Base-by-base conservation (phyloP, 2,888 invertebrate species). In the Sisyra nigra region DNA sequence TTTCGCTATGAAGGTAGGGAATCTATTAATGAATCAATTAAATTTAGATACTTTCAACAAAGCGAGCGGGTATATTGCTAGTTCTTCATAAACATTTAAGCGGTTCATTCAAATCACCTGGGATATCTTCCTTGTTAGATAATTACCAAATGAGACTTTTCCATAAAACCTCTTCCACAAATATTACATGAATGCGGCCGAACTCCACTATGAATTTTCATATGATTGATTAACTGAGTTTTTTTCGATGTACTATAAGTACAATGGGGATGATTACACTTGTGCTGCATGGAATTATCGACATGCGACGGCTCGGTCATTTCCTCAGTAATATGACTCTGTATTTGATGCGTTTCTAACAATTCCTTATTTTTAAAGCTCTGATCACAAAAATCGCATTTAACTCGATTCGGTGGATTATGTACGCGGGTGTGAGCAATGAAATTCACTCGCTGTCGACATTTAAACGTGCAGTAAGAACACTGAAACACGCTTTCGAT, bases 121-220 rank as follows among this genome's bases (percentile, higher is more conserved):
- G 3, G 7, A 24, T 5, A 24, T 5, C 5, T 24, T 24, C 24
- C 3, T 24, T 24, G 10, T 13, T 18, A 17, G n/a, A 38, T 8
- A 17, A 15, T 18, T 38, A 38, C 65, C 45, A 80, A 58, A 57
- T 79, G 78, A 30, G 74, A 73, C 51, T 74, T 76, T 54, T 79
- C 78, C 54, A 77, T 70, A 54, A 80, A 80, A 10, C 71, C 71
- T 38, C 74, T 64, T 1, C 72, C 71, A 55, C 76, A 76, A 11
- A 66, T 62, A 15, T 61, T 59, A 54, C 79, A 79, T 17, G 68
- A 63, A 53, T 69, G 69, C 7, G 66, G 62, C 10, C 69, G 31
- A 61, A 65, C 48, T 58, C 66, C 55, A 52, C 64, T 75, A 66
- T 79, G 79, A 29, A 69, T 70, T 46, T 76, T 65, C 53, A 75